These are phyloP conservation scores for Dreissena polymorpha DNA, from an alignment of 1,140 invertebrate genomes.

Conservation along the genomic window DNA sequence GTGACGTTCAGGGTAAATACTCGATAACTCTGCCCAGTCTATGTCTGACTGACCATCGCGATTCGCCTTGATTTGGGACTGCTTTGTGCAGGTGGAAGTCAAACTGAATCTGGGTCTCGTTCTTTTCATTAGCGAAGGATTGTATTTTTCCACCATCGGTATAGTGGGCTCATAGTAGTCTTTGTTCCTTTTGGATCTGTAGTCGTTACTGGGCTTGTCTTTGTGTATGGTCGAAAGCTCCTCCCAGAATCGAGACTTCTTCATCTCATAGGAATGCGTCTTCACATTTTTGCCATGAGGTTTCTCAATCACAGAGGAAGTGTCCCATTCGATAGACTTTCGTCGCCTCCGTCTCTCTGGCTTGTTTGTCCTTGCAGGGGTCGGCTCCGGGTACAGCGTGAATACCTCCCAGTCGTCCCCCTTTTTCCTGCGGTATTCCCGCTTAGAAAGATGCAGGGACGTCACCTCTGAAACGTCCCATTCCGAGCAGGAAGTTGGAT, in stretches of 20 bases:
- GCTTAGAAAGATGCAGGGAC: constrained; percentile 26
- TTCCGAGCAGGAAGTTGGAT: constrained; percentile 37
- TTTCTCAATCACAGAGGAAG: constrained; percentile 25
- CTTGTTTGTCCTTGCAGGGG: constrained; percentile 16
- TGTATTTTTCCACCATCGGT: constrained; percentile 42
- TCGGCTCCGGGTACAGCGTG: constrained; percentile 46
- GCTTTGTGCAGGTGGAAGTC: constrained; percentile 44
- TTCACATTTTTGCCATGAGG: constrained; percentile 36
- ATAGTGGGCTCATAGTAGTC: constrained; percentile 50
- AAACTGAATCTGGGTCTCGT: constrained; percentile 5
- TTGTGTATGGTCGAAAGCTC: constrained; percentile 41
- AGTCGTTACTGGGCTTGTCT: constrained; percentile 47
- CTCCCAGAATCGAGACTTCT: constrained; percentile 52
- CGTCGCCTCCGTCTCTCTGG: constrained; percentile 34
- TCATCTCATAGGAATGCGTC: constrained; percentile 45
- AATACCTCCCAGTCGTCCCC: constrained; percentile 50
- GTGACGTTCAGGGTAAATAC: constrained; percentile 43
- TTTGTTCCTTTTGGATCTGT: constrained; percentile 28
- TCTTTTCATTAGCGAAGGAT: constrained; percentile 23
- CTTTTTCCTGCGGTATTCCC: constrained; percentile 41
- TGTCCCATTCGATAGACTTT: constrained; percentile 45
- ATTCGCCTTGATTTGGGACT: constrained; percentile 46
- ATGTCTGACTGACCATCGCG: constrained; percentile 20
- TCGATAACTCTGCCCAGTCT: constrained; percentile 47
- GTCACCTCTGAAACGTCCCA: constrained; percentile 44